These are phyloP conservation scores for Lophura nycthemera DNA, from an alignment of 2,113 vertebrate species.

Conservation along the genomic window DNA sequence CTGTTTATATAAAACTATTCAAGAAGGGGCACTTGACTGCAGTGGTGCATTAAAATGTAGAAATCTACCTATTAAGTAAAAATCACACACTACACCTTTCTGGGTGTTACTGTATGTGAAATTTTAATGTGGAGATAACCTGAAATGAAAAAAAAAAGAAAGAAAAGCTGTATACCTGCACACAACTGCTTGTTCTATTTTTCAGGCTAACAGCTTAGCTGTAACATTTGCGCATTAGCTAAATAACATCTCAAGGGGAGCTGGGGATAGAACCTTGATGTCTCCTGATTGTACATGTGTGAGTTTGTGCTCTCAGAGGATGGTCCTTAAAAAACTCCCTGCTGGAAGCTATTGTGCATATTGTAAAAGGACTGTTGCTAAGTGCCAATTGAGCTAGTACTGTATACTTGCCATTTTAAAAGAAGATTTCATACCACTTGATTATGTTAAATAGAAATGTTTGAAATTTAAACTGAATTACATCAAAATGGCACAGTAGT, in stretches of 20 bases:
- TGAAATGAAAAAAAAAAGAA: constrained; percentile 21
- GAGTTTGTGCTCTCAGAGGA: constrained; percentile 82
- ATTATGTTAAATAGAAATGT: constrained; percentile 88
- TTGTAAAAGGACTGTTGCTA: constrained; percentile 82
- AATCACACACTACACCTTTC: constrained; percentile 43
- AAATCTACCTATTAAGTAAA: constrained; percentile 58
- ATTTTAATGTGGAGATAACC: constrained; percentile 48
- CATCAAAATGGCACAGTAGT: constrained; percentile 83
- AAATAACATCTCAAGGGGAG: constrained; percentile 84
- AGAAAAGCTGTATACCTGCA: constrained; percentile 58
- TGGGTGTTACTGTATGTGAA: constrained; percentile 53
- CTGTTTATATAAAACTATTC: constrained; percentile 39
- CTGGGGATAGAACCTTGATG: constrained; percentile 81
- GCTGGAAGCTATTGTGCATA: constrained; percentile 84
- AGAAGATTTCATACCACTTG: constrained; percentile 85
- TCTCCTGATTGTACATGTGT: constrained; percentile 82
- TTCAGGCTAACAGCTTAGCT: constrained; percentile 72
- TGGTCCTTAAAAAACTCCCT: constrained; percentile 83
- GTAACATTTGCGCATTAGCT: constrained; percentile 82
- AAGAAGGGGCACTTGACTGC: constrained; percentile 51
- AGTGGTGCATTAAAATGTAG: constrained; percentile 50
- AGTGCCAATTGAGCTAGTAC: constrained; percentile 84
- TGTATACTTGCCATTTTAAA: constrained; percentile 85
- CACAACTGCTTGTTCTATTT: constrained; percentile 70
- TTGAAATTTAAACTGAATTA: constrained; percentile 85